Percentiles rank a stretch among this genome's conserved stretches.
Conservation (phyloP, 2,113 vertebrate genomes). For the Pitta sordida region DNA sequence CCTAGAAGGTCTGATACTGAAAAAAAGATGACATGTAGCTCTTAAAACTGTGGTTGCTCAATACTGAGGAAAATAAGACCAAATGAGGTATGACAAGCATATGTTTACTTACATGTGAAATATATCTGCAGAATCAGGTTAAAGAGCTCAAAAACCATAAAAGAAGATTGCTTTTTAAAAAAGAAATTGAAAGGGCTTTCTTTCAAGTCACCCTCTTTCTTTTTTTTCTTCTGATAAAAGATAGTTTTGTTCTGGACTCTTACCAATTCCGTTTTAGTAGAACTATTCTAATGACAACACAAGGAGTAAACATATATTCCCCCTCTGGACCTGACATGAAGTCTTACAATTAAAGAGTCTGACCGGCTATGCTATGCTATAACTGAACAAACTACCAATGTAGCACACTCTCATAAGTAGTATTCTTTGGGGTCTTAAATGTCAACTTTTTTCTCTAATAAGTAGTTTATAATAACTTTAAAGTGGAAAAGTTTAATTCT, state of each 20-base stretch:
- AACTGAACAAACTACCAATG: slow-evolving; percentile 39
- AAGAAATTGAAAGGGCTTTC: background rate
- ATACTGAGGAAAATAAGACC: background rate
- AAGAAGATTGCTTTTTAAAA: background rate
- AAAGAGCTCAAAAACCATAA: background rate
- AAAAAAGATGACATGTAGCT: background rate
- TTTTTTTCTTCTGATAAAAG: background rate
- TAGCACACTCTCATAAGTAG: slow-evolving; percentile 47
- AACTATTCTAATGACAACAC: slow-evolving; percentile 60
- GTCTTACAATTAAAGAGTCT: slow-evolving; percentile 30
- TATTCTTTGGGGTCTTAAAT: slow-evolving; percentile 24
- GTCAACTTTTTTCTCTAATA: too few species aligned
- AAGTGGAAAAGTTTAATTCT: background rate
- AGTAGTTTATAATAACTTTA: background rate
- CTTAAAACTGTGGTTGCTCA: background rate
- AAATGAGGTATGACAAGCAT: background rate
- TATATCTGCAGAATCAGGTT: background rate
- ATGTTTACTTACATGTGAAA: background rate
- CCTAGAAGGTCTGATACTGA: background rate
- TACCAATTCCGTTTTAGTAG: background rate
- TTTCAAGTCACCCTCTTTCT: background rate
- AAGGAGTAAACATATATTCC: slow-evolving; percentile 54
- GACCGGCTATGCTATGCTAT: slow-evolving; percentile 15
- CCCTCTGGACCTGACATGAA: slow-evolving; percentile 32
- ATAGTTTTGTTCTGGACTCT: background rate